A percentile compares a stretch with the other conserved stretches of the same genome.
These are phyloP conservation scores for Monochamus saltuarius DNA, from an alignment of 1,140 invertebrate genomes.

Conservation along the genomic window DNA sequence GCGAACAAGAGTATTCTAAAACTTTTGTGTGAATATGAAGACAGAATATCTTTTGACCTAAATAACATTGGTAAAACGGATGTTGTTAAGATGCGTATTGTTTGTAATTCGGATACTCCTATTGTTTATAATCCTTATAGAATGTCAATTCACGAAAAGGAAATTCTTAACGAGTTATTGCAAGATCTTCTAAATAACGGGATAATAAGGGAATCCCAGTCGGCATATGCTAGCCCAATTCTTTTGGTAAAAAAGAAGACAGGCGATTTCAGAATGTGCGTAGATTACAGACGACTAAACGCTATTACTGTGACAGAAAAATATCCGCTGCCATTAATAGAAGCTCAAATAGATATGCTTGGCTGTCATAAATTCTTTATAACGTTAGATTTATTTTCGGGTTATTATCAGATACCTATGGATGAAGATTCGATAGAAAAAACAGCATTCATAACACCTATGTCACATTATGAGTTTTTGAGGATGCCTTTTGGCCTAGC, in stretches of 20 bases:
- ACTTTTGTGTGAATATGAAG: too few species aligned
- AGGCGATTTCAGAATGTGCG: constrained; percentile 44
- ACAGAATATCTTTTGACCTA: too few species aligned
- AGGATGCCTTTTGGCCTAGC: too few species aligned
- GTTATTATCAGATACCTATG: constrained; percentile 39
- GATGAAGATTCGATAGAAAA: constrained; percentile 44
- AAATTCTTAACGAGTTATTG: too few species aligned
- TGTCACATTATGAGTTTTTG: constrained; percentile 35
- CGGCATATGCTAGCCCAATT: constrained; percentile 44
- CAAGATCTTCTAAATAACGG: too few species aligned
- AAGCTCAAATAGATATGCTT: constrained; percentile 46
- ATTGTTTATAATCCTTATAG: too few species aligned
- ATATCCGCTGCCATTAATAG: constrained; percentile 41
- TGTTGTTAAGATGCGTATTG: too few species aligned
- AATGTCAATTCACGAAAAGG: too few species aligned
- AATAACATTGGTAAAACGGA: too few species aligned
- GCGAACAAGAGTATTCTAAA: too few species aligned
- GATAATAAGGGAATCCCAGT: constrained; percentile 38
- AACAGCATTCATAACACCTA: constrained; percentile 35
- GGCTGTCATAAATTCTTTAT: constrained; percentile 34
- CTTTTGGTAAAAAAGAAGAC: constrained; percentile 47
- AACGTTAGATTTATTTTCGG: constrained; percentile 34
- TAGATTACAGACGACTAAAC: constrained; percentile 43
- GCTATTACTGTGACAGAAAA: constrained; percentile 27
- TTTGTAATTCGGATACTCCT: too few species aligned